Conservation (phyloP, 2,888 invertebrate species). For the Caenorhabditis doughertyi region DNA sequence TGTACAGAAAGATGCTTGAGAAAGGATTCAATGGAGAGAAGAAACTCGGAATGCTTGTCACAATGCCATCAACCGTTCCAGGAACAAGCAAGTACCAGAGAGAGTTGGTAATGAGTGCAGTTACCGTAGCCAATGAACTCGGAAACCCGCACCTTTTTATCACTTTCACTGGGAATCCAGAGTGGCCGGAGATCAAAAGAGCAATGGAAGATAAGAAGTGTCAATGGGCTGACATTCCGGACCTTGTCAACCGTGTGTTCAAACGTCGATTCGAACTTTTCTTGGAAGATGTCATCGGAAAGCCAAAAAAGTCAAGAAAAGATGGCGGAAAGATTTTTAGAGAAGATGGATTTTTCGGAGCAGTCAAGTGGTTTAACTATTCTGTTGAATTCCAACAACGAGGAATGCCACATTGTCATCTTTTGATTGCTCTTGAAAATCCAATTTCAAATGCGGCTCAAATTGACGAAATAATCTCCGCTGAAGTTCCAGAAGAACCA, state of each 20-base stretch:
- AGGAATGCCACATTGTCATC: constrained; percentile 7
- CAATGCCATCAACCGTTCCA: not conserved
- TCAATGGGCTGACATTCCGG: not conserved
- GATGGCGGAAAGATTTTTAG: not conserved
- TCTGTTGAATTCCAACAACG: not conserved
- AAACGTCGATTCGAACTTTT: not conserved
- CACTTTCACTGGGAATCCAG: not conserved
- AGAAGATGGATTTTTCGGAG: not conserved
- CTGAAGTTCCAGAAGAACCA: not conserved
- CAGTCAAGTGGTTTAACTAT: not conserved
- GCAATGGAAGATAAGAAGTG: not conserved
- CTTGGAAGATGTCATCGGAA: not conserved
- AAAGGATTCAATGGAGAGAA: not conserved
- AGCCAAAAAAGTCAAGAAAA: not conserved
- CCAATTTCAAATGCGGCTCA: not conserved
- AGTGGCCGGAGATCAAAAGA: not conserved
- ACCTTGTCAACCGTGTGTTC: not conserved
- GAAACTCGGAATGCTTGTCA: not conserved
- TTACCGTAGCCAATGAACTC: not conserved
- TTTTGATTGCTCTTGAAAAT: not conserved
- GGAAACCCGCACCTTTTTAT: not conserved
- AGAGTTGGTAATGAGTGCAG: not conserved
- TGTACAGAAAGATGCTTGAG: not conserved
- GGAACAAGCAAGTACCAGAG: not conserved
- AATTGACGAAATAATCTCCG: not conserved